Evolutionary conservation across 2,888 invertebrate genomes (phyloP).

Genomic region (Limnephilus auricula): DNA sequence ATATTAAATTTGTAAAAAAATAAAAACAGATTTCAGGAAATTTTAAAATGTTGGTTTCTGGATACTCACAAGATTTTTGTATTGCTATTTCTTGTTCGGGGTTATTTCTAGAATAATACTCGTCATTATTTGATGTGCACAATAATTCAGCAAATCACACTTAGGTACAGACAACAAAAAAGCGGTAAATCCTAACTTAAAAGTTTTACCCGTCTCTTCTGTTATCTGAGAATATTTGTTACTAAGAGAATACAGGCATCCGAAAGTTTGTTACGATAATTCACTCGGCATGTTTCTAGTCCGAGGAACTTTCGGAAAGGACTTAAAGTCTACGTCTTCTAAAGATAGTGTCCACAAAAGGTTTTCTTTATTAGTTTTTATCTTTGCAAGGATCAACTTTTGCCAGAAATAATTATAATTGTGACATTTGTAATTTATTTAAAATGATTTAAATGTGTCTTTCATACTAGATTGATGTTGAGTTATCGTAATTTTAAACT

Average conservation of each 20-base stretch:
- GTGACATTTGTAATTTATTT: not conserved
- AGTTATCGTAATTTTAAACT: too few relatives aligned
- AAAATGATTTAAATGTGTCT: too few relatives aligned
- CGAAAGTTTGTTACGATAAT: conserved; percentile 41
- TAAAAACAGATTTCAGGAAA: too few relatives aligned
- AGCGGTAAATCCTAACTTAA: not conserved
- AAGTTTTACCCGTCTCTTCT: conserved; percentile 16
- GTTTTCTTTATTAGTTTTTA: conserved; percentile 14
- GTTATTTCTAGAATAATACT: not conserved
- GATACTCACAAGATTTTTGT: not conserved
- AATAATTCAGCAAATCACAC: not conserved
- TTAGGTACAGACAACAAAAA: not conserved
- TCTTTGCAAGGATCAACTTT: not conserved
- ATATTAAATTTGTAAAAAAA: too few relatives aligned
- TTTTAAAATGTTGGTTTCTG: not conserved
- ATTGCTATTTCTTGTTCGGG: too few relatives aligned
- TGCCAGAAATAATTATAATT: not conserved
- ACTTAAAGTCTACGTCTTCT: not conserved
- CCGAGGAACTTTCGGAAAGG: conserved; percentile 17
- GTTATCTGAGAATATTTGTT: conserved; percentile 25
- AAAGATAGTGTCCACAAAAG: conserved; percentile 22
- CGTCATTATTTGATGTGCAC: not conserved
- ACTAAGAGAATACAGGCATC: conserved; percentile 6
- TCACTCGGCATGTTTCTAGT: conserved; percentile 8
- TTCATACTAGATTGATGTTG: too few relatives aligned